Percentiles rank a stretch among this genome's conserved stretches.
Conservation (phyloP, 2,797 vertebrate genomes). For the Simalia tracyae region DNA sequence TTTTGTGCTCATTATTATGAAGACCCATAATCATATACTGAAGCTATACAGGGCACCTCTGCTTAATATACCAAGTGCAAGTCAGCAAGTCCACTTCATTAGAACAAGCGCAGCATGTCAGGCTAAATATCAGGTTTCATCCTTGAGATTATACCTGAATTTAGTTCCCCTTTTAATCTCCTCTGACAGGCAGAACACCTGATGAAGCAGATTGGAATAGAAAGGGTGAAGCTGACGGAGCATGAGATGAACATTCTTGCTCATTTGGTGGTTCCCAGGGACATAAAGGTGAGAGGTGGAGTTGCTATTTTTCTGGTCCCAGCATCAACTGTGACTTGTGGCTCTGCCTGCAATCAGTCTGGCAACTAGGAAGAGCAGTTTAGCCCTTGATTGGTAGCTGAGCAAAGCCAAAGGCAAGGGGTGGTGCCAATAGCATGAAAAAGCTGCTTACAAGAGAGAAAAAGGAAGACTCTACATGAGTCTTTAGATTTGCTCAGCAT, state of each 20-base stretch:
- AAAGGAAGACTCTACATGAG: neutral
- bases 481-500: neutral
- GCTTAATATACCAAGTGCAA: neutral
- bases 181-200: conserved; percentile 75
- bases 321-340: neutral
- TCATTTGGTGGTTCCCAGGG: conserved; percentile 78
- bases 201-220: conserved; percentile 81
- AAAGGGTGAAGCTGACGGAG: conserved; percentile 79
- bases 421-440: neutral
- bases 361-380: neutral
- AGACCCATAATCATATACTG: neutral
- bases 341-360: neutral
- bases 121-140: neutral
- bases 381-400: neutral
- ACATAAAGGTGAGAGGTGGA: conserved; percentile 73
- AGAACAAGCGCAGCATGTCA: too few species aligned
- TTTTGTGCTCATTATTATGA: neutral
- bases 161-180: neutral
- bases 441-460: neutral
- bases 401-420: neutral
- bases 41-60: neutral
- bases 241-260: conserved; percentile 82
- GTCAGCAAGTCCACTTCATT: neutral
- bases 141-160: neutral
- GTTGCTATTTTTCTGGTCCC: neutral